Percentiles rank a stretch among this genome's conserved stretches.
Evolutionary conservation across 2,113 vertebrate genomes (phyloP).

Genomic region (Psettodes erumei): DNA sequence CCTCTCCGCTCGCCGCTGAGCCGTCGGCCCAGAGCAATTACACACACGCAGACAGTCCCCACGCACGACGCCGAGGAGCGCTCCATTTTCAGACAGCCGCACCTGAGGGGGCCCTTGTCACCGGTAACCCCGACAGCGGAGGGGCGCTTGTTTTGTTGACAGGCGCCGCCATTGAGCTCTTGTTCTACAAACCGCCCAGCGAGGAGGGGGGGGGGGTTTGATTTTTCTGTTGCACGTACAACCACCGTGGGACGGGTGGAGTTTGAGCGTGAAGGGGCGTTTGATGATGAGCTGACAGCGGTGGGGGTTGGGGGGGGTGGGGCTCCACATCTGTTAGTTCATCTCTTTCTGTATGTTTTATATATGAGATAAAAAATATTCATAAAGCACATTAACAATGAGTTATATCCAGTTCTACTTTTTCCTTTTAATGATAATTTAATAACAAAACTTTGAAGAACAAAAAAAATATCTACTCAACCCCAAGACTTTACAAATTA

Average conservation of each 20-base stretch:
- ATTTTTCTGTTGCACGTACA: conserved; percentile 22
- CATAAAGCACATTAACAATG: neutral
- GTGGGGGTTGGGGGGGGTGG: too few relatives aligned
- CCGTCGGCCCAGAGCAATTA: conserved; percentile 82
- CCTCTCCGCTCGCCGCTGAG: conserved; percentile 76
- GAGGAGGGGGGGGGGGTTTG: conserved; percentile 41
- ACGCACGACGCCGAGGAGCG: conserved; percentile 61
- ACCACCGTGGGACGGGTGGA: neutral
- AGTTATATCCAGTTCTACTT: too few relatives aligned
- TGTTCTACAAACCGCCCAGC: conserved; percentile 60
- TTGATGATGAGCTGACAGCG: neutral
- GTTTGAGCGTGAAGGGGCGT: neutral
- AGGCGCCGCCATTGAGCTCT: conserved; percentile 51
- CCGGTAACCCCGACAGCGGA: conserved; percentile 60
- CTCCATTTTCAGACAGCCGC: conserved; percentile 72
- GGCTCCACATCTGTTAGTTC: too few relatives aligned
- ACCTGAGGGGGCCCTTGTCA: conserved; percentile 75
- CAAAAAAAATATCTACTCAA: neutral
- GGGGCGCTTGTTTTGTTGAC: conserved; percentile 74
- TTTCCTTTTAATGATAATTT: too few relatives aligned
- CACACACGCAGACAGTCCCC: conserved; percentile 67
- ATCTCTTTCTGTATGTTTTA: neutral
- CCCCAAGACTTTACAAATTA: too few relatives aligned
- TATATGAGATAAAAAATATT: neutral
- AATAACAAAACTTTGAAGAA: too few relatives aligned